Evolutionary conservation across 2,888 invertebrate genomes (phyloP).

Genomic region (Malthinus seriepunctatus): DNA sequence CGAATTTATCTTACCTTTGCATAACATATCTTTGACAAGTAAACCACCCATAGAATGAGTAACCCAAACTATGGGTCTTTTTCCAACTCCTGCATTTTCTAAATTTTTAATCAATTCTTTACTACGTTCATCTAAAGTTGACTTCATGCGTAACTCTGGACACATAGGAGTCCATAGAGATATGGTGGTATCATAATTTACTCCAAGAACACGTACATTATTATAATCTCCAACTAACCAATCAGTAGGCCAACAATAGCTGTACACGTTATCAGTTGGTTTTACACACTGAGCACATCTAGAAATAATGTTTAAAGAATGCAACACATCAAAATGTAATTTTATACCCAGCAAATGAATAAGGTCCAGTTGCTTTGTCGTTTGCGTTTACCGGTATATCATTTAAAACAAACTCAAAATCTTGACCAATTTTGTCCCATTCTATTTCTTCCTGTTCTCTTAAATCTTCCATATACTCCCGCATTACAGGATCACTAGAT

Average conservation of each 20-base stretch:
- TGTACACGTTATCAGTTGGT: slow-evolving; percentile 49
- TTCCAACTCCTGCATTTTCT: slow-evolving; percentile 75
- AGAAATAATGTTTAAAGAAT: not conserved
- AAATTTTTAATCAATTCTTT: slow-evolving; percentile 69
- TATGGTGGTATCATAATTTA: slow-evolving; percentile 86
- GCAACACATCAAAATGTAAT: not conserved
- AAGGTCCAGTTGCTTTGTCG: slow-evolving; percentile 53
- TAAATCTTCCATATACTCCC: slow-evolving; percentile 58
- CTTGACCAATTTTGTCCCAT: slow-evolving; percentile 61
- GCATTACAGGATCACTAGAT: slow-evolving; percentile 35
- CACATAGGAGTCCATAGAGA: slow-evolving; percentile 81
- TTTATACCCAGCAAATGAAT: slow-evolving; percentile 56
- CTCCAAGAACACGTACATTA: slow-evolving; percentile 76
- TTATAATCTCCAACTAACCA: slow-evolving; percentile 85
- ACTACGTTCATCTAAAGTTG: slow-evolving; percentile 68
- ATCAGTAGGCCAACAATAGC: slow-evolving; percentile 92
- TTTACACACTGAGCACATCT: slow-evolving; percentile 18
- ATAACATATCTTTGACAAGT: slow-evolving; percentile 82
- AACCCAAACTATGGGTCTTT: slow-evolving; percentile 85
- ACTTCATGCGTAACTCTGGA: slow-evolving; percentile 59
- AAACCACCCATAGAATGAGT: slow-evolving; percentile 97
- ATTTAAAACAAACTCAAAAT: slow-evolving; percentile 66
- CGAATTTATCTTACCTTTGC: slow-evolving; percentile 62
- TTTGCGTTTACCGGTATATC: slow-evolving; percentile 66
- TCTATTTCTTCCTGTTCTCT: slow-evolving; percentile 60